Evolutionary conservation across 2,113 vertebrate species (phyloP).

Genomic region (Otis tarda): DNA sequence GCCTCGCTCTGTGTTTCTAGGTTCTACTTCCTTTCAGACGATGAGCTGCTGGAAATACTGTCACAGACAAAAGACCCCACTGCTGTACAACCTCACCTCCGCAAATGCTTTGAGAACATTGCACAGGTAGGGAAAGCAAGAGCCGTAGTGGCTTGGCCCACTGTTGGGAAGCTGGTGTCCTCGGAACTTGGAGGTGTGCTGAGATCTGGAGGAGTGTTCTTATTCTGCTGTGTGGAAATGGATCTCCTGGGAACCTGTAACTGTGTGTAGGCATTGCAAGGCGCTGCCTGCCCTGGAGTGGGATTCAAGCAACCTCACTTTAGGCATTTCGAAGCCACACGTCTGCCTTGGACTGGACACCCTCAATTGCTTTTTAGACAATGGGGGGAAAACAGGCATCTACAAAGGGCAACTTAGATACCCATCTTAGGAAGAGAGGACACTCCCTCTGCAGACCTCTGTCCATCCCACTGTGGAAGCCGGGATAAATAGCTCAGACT

Average conservation of each 20-base stretch:
- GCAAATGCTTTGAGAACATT: conserved; percentile 94
- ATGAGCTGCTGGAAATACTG: conserved; percentile 91
- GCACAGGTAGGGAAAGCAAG: conserved; percentile 71
- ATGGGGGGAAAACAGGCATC: not conserved
- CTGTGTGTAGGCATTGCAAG: not conserved
- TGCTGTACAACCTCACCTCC: conserved; percentile 89
- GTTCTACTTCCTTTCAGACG: conserved; percentile 94
- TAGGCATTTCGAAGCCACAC: not conserved
- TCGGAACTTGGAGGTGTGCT: not conserved
- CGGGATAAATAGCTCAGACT: not conserved
- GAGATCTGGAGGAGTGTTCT: not conserved
- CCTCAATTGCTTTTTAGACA: not conserved
- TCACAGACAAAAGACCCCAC: conserved; percentile 92
- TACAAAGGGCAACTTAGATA: not conserved
- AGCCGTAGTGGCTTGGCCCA: not conserved
- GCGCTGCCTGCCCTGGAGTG: not conserved
- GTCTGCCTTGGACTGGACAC: not conserved
- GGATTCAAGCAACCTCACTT: not conserved
- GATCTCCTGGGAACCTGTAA: not conserved
- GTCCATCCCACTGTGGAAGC: not conserved
- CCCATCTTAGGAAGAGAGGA: not conserved
- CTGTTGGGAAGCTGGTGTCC: not conserved
- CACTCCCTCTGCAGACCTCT: not conserved
- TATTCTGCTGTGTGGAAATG: not conserved
- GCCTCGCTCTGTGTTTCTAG: conserved; percentile 64